These are phyloP conservation scores for Sinocyclocheilus anophthalmus DNA, from an alignment of 2,113 vertebrate genomes.

Conservation along the genomic window DNA sequence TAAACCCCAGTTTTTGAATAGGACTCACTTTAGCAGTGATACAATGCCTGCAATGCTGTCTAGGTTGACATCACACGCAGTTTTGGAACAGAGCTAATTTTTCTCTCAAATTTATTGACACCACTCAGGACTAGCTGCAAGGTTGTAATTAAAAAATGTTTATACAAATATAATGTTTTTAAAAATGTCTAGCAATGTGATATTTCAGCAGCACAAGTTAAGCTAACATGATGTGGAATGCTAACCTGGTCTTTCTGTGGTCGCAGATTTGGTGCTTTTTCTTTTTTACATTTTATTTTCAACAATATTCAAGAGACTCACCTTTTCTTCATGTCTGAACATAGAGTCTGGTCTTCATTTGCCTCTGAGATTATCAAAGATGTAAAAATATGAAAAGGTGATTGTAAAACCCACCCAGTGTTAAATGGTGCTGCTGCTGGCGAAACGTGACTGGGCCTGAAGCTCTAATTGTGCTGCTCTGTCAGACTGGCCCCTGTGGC, in stretches of 20 bases:
- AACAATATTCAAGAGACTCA: neutral
- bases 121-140: too few species aligned
- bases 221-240: too few species aligned
- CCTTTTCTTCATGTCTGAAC: neutral
- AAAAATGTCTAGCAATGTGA: too few species aligned
- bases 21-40: neutral
- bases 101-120: neutral
- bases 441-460: neutral
- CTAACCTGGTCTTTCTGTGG: too few species aligned
- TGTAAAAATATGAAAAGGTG: neutral
- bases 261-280: too few species aligned
- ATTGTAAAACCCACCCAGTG: neutral
- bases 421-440: neutral
- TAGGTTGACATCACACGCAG: neutral
- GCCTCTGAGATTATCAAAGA: neutral
- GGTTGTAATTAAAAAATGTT: too few species aligned
- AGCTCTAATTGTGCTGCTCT: constrained; percentile 21
- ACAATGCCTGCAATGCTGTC: neutral
- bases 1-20: neutral
- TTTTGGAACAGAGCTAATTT: neutral
- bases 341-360: neutral
- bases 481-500: constrained; percentile 16
- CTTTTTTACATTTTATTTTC: too few species aligned
- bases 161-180: too few species aligned
- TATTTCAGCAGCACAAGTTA: too few species aligned